Evolutionary conservation across 2,888 invertebrate genomes (phyloP).

Genomic region (Oxytorus armatus): DNA sequence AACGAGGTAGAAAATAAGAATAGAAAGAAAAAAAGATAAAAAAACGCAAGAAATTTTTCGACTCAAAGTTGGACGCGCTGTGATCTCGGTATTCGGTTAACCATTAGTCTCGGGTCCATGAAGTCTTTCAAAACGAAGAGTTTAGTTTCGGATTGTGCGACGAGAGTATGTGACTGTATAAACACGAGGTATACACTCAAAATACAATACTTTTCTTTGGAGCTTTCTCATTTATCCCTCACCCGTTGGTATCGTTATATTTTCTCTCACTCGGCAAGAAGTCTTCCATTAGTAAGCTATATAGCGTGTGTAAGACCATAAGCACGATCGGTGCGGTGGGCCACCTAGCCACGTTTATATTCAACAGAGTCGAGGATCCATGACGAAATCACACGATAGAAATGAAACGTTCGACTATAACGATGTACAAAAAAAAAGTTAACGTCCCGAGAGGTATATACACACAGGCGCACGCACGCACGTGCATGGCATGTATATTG

Average conservation of each 20-base stretch:
- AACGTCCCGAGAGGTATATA: conserved; percentile 49
- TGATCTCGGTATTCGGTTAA: conserved; percentile 53
- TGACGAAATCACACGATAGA: conserved; percentile 79
- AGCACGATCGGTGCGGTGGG: conserved; percentile 48
- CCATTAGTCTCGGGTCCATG: conserved; percentile 69
- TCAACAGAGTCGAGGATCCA: conserved; percentile 77
- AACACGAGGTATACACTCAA: conserved; percentile 22
- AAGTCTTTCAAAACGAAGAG: conserved; percentile 35
- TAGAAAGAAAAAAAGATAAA: no score
- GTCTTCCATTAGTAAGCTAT: conserved; percentile 66
- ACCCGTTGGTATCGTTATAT: no score
- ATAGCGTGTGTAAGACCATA: not conserved
- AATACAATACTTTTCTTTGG: conserved; percentile 54
- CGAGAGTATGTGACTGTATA: conserved; percentile 18
- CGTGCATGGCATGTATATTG: conserved; percentile 1
- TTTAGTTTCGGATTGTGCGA: conserved; percentile 36
- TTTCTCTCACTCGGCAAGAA: conserved; percentile 13
- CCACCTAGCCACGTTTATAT: conserved; percentile 66
- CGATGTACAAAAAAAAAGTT: conserved; percentile 68
- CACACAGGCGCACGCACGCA: not conserved
- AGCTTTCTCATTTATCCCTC: conserved; percentile 27
- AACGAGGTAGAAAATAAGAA: conserved; percentile 19
- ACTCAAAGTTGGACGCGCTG: conserved; percentile 39
- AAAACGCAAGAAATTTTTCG: conserved; percentile 49
- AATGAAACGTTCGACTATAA: conserved; percentile 59